Percentiles rank a stretch among this genome's conserved stretches.
phyloP scores from a whole-genome alignment of 2,888 invertebrate species.

The Octonoba sinensis region DNA sequence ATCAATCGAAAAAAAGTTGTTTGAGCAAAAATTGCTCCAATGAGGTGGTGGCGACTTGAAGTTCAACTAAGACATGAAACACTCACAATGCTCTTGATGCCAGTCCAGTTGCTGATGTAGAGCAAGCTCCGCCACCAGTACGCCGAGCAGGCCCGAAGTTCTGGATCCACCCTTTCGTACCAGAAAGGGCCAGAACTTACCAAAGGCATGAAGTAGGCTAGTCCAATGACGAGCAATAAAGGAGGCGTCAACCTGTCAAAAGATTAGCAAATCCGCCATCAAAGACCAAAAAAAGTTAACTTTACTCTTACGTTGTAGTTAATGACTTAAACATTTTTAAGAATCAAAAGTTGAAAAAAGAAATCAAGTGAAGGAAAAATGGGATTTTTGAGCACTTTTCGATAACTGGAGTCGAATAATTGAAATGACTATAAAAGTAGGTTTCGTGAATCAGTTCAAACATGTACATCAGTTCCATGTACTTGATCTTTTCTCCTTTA shows the following conservation, averaged over 20 bases:
- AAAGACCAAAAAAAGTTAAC: no score
- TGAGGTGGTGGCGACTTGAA: no score
- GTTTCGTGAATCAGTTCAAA: no score
- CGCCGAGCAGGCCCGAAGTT: conserved; percentile 25
- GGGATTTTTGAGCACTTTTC: no score
- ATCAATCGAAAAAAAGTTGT: no score
- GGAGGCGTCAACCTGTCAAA: conserved; percentile 43
- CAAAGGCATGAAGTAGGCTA: conserved; percentile 43
- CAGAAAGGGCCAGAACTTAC: conserved; percentile 54
- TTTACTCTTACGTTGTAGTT: not conserved
- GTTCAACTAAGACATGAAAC: not conserved
- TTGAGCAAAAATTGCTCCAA: no score
- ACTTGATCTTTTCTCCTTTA: no score
- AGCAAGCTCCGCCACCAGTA: conserved; percentile 54
- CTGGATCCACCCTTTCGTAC: conserved; percentile 56
- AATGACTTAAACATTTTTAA: not conserved
- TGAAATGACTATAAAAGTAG: no score
- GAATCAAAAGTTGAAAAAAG: not conserved
- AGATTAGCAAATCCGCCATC: not conserved
- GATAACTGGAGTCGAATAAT: no score
- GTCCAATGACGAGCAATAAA: conserved; percentile 35
- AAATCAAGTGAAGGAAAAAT: no score
- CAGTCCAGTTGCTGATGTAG: conserved; percentile 51
- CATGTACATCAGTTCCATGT: no score
- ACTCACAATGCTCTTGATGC: conserved; percentile 47